These are phyloP conservation scores for Erpobdella octoculata DNA, from an alignment of 2,888 invertebrate genomes.

Conservation along the genomic window DNA sequence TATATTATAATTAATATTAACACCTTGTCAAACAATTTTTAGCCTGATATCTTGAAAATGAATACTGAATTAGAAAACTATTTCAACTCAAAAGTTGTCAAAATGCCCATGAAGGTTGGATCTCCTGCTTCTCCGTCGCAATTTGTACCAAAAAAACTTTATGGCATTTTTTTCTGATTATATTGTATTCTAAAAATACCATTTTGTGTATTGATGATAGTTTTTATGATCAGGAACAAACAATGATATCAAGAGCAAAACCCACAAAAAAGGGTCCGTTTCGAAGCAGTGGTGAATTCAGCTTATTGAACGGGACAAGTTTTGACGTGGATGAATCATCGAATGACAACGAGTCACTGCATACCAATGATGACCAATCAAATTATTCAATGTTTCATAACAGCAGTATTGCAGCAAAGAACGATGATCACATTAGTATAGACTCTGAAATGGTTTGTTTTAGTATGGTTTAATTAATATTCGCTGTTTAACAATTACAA, in stretches of 20 bases:
- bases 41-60: conserved; percentile 24
- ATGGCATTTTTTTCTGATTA: no score
- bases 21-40: not conserved
- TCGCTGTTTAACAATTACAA: no score
- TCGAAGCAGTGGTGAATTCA: not conserved
- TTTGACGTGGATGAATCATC: not conserved
- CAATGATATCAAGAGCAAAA: not conserved
- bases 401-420: no score
- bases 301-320: not conserved
- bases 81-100: not conserved
- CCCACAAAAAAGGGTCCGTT: conserved; percentile 4
- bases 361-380: no score
- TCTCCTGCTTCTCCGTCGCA: no score
- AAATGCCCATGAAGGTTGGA: conserved; percentile 14
- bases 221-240: not conserved
- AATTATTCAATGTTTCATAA: no score
- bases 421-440: no score
- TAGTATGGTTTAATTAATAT: no score
- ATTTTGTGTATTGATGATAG: no score
- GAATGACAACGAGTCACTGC: not conserved
- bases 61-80: conserved; percentile 13
- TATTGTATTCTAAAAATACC: no score
- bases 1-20: not conserved
- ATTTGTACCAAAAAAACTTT: no score
- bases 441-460: no score